Evolutionary conservation across 2,888 invertebrate genomes (phyloP).

Genomic region (Rhogogaster chlorosoma): DNA sequence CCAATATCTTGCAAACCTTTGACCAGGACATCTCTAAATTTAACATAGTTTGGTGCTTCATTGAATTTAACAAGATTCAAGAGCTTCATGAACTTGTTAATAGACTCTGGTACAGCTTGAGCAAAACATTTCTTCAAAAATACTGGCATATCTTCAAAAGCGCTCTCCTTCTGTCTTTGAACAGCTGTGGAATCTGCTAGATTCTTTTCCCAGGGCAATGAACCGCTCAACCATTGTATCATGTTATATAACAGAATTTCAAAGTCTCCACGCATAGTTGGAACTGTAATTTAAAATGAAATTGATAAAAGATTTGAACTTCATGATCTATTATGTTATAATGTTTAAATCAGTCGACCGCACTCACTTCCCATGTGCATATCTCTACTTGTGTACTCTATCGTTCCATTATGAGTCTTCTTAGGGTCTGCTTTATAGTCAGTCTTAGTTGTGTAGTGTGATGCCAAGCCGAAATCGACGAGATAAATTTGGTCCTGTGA

Average conservation of each 20-base stretch:
- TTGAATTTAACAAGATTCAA: constrained; percentile 85
- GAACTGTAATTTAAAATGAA: constrained; percentile 77
- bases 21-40: constrained; percentile 84
- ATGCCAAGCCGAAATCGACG: constrained; percentile 96
- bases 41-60: constrained; percentile 86
- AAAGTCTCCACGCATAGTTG: constrained; percentile 94
- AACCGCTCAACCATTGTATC: constrained; percentile 92
- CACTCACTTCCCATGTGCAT: constrained; percentile 92
- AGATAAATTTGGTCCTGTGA: constrained; percentile 88
- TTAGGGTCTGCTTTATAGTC: constrained; percentile 94
- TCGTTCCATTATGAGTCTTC: constrained; percentile 97
- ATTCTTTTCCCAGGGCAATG: constrained; percentile 91
- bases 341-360: not conserved
- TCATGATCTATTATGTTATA: not conserved
- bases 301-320: not conserved
- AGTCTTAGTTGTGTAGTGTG: constrained; percentile 85
- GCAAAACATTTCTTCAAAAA: constrained; percentile 78
- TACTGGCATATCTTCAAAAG: constrained; percentile 81
- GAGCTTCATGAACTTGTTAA: constrained; percentile 82
- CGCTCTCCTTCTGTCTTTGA: constrained; percentile 85
- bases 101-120: constrained; percentile 72
- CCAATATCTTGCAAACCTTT: constrained; percentile 84
- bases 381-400: constrained; percentile 97
- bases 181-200: constrained; percentile 82
- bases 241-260: constrained; percentile 97